Percentiles rank a stretch among this genome's conserved stretches.
Evolutionary conservation across 92 coral and sea anemone species (phyloP).

Genomic region (Zoanthus sansibaricus): DNA sequence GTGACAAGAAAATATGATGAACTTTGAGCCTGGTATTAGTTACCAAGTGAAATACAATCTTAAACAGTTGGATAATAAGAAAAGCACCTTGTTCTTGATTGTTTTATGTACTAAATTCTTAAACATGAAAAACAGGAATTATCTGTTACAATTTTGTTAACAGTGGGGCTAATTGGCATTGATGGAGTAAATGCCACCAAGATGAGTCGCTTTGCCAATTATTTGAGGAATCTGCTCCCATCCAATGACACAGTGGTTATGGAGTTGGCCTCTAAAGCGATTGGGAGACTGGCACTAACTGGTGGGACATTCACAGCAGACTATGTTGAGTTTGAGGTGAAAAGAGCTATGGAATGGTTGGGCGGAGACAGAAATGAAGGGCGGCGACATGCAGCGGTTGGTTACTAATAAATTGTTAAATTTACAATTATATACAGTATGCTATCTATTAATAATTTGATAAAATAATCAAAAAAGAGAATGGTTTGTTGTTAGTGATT

Average conservation of each 20-base stretch:
- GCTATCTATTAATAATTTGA: no score
- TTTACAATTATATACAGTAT: not conserved
- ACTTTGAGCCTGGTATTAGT: not conserved
- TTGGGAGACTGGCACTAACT: slow-evolving; percentile 93
- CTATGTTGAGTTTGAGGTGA: slow-evolving; percentile 98
- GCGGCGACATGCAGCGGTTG: slow-evolving; percentile 95
- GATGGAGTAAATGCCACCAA: slow-evolving; percentile 97
- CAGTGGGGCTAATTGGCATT: slow-evolving; percentile 91
- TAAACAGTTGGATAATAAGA: no score
- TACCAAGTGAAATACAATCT: no score
- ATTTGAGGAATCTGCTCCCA: slow-evolving; percentile 91
- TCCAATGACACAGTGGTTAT: slow-evolving; percentile 95
- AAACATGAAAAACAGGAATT: not conserved
- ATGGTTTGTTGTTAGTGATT: no score
- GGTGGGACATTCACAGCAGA: slow-evolving; percentile 99
- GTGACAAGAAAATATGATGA: not conserved
- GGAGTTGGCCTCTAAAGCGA: slow-evolving; percentile 98
- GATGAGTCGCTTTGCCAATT: slow-evolving; percentile 97
- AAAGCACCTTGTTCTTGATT: not conserved
- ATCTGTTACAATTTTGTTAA: not conserved
- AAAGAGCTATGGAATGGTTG: slow-evolving; percentile 96
- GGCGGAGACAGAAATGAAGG: slow-evolving; percentile 98
- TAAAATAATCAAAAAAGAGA: no score
- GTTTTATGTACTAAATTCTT: not conserved
- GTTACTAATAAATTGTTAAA: not conserved